phyloP scores from a whole-genome alignment of 2,888 invertebrate species.

The Eudasyphora cyanicolor region DNA sequence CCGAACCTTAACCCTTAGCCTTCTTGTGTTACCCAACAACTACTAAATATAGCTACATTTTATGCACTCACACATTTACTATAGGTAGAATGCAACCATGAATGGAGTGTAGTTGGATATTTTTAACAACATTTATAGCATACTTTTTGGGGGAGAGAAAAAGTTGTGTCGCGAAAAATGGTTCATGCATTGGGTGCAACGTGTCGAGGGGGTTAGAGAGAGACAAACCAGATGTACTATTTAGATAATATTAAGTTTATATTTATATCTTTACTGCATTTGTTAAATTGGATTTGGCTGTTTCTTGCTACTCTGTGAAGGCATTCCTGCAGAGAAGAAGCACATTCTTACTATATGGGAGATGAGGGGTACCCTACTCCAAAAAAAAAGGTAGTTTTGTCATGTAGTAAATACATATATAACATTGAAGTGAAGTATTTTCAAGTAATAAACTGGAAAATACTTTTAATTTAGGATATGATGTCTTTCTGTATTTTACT shows the following conservation, averaged over 20 bases:
- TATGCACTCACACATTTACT: conserved; percentile 23
- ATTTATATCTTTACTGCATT: conserved; percentile 58
- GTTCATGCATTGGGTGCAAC: too few species aligned
- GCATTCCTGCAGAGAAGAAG: conserved; percentile 43
- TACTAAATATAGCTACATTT: conserved; percentile 47
- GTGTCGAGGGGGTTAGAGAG: neutral
- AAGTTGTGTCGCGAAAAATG: neutral
- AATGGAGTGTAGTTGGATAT: neutral
- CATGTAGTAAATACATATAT: too few species aligned
- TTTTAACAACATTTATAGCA: conserved; percentile 16
- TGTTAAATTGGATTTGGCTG: conserved; percentile 20
- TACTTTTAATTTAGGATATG: too few species aligned
- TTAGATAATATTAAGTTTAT: conserved; percentile 59
- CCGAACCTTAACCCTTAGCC: conserved; percentile 62
- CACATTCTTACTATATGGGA: too few species aligned
- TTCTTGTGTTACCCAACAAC: conserved; percentile 32
- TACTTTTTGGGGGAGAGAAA: neutral
- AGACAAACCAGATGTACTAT: conserved; percentile 46
- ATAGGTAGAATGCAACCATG: neutral
- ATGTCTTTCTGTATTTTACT: too few species aligned
- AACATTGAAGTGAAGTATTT: too few species aligned
- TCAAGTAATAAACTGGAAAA: too few species aligned
- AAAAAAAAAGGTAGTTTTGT: too few species aligned
- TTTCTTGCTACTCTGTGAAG: neutral
- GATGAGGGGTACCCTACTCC: too few species aligned